Evolutionary conservation across 2,888 invertebrate species (phyloP).

Genomic region (Parnassius orleans): DNA sequence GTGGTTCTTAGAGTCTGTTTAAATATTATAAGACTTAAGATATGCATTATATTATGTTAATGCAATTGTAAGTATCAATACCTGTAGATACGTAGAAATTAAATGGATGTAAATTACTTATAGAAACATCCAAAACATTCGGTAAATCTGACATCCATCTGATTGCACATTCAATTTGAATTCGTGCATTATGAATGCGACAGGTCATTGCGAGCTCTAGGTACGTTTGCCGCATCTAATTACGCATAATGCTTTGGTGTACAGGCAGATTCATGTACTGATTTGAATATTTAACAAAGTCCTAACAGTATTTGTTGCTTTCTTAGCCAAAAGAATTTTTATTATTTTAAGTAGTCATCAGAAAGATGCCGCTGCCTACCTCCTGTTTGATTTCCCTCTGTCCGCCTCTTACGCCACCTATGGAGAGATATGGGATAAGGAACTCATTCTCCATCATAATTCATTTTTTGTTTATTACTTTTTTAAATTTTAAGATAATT

Average conservation of each 20-base stretch:
- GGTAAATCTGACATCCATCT: conserved; percentile 29
- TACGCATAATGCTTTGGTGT: conserved; percentile 56
- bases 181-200: conserved; percentile 74
- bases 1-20: too few relatives aligned
- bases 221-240: conserved; percentile 62
- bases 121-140: conserved; percentile 22
- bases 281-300: conserved; percentile 14
- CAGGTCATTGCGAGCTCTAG: conserved; percentile 53
- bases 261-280: conserved; percentile 56
- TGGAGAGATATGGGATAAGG: too few relatives aligned
- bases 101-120: conserved; percentile 34
- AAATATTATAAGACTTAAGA: too few relatives aligned
- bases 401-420: too few relatives aligned
- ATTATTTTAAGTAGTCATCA: too few relatives aligned
- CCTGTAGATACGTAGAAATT: not conserved
- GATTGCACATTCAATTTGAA: conserved; percentile 75
- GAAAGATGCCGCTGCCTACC: too few relatives aligned
- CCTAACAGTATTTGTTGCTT: not conserved
- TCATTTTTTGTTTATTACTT: too few relatives aligned
- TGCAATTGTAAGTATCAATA: not conserved
- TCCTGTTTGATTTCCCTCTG: too few relatives aligned
- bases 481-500: too few relatives aligned
- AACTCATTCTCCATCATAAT: too few relatives aligned
- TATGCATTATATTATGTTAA: too few relatives aligned
- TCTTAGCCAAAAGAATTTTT: conserved; percentile 49